These are phyloP conservation scores for Brachypalpus laphriformis DNA, from an alignment of 2,888 invertebrate genomes.

Conservation along the genomic window DNA sequence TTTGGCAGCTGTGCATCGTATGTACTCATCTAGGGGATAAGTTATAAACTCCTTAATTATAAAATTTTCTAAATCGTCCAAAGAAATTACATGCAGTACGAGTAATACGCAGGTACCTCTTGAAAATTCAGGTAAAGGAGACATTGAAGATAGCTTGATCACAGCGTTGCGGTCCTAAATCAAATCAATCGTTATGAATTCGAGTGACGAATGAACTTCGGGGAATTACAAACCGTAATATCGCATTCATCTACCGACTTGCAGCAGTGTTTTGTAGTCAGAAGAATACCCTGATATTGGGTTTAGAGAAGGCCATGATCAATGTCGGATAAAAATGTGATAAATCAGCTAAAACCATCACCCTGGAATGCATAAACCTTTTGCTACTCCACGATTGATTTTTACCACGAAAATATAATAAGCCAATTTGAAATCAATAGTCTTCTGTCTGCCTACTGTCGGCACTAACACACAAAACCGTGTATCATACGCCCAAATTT, in stretches of 20 bases:
- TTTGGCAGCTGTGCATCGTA: too few relatives aligned
- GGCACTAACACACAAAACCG: not conserved
- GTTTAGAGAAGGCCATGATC: conserved; percentile 8
- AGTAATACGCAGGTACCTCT: too few relatives aligned
- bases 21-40: too few relatives aligned
- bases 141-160: too few relatives aligned
- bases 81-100: too few relatives aligned
- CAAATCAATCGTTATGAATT: too few relatives aligned
- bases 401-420: not conserved
- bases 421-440: not conserved
- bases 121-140: too few relatives aligned
- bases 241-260: not conserved
- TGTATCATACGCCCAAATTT: conserved; percentile 30
- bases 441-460: not conserved
- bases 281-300: not conserved
- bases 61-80: too few relatives aligned
- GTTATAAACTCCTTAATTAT: too few relatives aligned
- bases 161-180: too few relatives aligned
- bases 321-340: not conserved
- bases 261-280: not conserved
- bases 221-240: not conserved
- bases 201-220: not conserved
- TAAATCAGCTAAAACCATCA: not conserved
- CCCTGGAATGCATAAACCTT: not conserved
- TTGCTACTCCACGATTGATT: not conserved